Percentiles rank a stretch among this genome's conserved stretches.
Conservation (phyloP, 1,140 invertebrate genomes). For the Bicyclus anynana region DNA sequence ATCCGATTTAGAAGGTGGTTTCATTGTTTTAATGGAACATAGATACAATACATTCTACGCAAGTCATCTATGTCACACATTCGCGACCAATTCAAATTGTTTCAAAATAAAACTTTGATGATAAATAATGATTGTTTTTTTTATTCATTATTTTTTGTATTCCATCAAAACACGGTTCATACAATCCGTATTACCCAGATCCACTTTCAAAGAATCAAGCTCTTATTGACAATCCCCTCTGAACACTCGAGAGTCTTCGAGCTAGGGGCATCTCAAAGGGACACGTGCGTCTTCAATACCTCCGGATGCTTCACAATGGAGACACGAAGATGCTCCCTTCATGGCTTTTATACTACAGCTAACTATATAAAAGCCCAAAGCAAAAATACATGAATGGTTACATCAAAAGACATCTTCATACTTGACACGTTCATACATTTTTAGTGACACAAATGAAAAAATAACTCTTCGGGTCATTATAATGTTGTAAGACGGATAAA, state of each 20-base stretch:
- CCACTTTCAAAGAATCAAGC: constrained; percentile 6
- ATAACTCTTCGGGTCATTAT: too few species aligned
- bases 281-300: constrained; percentile 4
- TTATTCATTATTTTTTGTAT: too few species aligned
- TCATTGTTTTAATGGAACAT: too few species aligned
- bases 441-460: neutral
- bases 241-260: neutral
- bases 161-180: neutral
- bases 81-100: too few species aligned
- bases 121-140: too few species aligned
- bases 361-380: neutral
- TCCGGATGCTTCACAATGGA: constrained; percentile 4
- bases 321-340: constrained; percentile 2
- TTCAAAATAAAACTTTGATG: too few species aligned
- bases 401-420: neutral
- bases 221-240: constrained; percentile 4
- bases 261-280: constrained; percentile 3
- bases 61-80: too few species aligned
- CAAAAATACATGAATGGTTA: neutral
- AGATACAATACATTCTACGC: too few species aligned
- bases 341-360: constrained; percentile 2
- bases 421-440: neutral
- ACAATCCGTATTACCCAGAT: neutral
- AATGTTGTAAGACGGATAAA: too few species aligned
- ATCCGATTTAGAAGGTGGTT: too few species aligned